phyloP scores from a whole-genome alignment of 2,797 vertebrate genomes.

The Gallirallus australis region DNA sequence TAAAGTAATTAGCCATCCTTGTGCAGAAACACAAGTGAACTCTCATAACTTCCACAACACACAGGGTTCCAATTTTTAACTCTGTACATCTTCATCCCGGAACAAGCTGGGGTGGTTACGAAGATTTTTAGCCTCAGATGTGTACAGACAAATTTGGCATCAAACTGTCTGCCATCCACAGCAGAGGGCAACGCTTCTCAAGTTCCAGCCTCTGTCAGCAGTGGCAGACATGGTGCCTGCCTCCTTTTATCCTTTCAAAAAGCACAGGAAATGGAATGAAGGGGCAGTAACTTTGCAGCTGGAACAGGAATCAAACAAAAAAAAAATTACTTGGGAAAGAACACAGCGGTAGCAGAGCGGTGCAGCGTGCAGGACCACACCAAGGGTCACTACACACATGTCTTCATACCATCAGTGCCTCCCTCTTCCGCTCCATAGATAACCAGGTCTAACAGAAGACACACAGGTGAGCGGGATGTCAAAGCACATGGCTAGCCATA shows the following conservation, averaged over 20 bases:
- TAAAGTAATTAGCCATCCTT: not conserved
- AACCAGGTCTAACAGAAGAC: not conserved
- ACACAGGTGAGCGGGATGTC: rapidly evolving
- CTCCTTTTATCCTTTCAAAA: not conserved
- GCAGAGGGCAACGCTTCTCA: not conserved
- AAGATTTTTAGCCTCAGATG: not conserved
- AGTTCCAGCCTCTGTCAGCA: not conserved
- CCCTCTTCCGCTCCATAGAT: not conserved
- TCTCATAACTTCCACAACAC: not conserved
- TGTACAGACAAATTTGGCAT: not conserved
- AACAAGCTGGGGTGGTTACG: not conserved
- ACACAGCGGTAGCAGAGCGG: not conserved
- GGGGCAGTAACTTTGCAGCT: not conserved
- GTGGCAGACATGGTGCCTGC: not conserved
- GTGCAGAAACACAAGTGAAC: not conserved
- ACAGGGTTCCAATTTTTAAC: not conserved
- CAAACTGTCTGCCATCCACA: not conserved
- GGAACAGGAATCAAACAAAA: not conserved
- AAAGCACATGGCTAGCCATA: not conserved
- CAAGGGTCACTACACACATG: not conserved
- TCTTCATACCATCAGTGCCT: not conserved
- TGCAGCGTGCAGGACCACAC: not conserved
- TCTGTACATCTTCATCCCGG: not conserved
- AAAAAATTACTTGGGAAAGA: not conserved
- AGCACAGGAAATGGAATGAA: not conserved